phyloP scores from a whole-genome alignment of 2,113 vertebrate species.

The Psilopsiagon aymara region DNA sequence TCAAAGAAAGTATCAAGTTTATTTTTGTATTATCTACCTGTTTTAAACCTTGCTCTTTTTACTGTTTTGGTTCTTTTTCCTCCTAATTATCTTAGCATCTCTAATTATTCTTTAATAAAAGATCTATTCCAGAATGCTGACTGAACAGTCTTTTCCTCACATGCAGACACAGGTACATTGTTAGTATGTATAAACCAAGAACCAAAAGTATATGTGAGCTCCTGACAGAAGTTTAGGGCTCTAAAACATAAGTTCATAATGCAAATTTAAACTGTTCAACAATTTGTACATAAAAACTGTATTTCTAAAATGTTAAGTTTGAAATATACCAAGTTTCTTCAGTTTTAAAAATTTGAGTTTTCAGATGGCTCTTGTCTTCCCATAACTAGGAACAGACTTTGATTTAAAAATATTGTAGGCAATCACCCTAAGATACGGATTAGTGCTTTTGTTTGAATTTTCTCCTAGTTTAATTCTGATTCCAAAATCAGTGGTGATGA shows the following conservation, averaged over 20 bases:
- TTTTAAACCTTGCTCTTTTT: neutral
- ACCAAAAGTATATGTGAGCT: neutral
- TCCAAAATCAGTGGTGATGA: constrained; percentile 22
- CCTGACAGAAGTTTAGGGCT: neutral
- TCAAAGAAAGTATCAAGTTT: neutral
- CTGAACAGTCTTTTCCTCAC: neutral
- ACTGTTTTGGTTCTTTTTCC: neutral
- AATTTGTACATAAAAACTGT: neutral
- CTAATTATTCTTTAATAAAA: neutral
- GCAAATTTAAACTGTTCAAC: neutral
- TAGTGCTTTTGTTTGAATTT: constrained; percentile 35
- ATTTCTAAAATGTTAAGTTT: neutral
- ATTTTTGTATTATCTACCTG: neutral
- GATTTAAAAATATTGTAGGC: neutral
- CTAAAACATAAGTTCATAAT: neutral
- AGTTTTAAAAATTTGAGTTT: neutral
- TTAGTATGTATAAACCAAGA: neutral
- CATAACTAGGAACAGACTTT: neutral
- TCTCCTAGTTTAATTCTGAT: constrained; percentile 5
- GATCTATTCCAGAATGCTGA: neutral
- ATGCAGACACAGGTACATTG: neutral
- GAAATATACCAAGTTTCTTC: neutral
- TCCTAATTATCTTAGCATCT: neutral
- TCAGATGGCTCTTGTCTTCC: neutral
- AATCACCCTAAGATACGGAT: neutral